These are phyloP conservation scores for Macrocentrus cingulum DNA, from an alignment of 1,140 invertebrate genomes.

Conservation along the genomic window DNA sequence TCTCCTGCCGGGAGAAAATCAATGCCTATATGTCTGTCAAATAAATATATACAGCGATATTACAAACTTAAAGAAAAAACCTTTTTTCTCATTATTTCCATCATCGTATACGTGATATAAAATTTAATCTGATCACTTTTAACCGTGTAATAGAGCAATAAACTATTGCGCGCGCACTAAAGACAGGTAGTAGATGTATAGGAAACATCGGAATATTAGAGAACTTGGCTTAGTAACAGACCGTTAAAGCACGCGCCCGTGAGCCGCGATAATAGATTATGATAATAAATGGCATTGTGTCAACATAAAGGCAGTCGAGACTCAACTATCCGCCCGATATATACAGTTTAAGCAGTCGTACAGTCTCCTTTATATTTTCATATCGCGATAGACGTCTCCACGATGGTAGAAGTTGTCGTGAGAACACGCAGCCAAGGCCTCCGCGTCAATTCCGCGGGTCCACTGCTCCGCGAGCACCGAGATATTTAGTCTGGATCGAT, in stretches of 20 bases:
- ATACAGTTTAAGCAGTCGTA: slow-evolving; percentile 17
- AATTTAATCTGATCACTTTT: too few species aligned
- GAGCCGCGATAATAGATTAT: slow-evolving; percentile 54
- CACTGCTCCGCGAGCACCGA: neutral
- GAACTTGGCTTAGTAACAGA: slow-evolving; percentile 6
- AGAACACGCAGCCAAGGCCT: too few species aligned
- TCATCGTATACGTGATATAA: too few species aligned
- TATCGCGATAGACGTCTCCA: neutral
- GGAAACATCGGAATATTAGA: neutral
- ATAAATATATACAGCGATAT: too few species aligned
- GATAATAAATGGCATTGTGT: slow-evolving; percentile 54
- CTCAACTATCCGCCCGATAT: too few species aligned
- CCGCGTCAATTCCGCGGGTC: too few species aligned
- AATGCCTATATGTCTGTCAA: slow-evolving; percentile 6
- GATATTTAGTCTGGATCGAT: neutral
- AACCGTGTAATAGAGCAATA: neutral
- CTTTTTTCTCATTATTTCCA: neutral
- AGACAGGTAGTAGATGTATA: neutral
- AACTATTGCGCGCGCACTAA: neutral
- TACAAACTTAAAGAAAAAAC: neutral
- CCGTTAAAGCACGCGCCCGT: slow-evolving; percentile 28
- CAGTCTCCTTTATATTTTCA: slow-evolving; percentile 5
- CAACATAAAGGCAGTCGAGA: slow-evolving; percentile 42
- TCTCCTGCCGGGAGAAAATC: neutral
- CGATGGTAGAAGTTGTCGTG: too few species aligned